These are phyloP conservation scores for Lepidurus couesii DNA, from an alignment of 1,140 invertebrate genomes.

Conservation along the genomic window DNA sequence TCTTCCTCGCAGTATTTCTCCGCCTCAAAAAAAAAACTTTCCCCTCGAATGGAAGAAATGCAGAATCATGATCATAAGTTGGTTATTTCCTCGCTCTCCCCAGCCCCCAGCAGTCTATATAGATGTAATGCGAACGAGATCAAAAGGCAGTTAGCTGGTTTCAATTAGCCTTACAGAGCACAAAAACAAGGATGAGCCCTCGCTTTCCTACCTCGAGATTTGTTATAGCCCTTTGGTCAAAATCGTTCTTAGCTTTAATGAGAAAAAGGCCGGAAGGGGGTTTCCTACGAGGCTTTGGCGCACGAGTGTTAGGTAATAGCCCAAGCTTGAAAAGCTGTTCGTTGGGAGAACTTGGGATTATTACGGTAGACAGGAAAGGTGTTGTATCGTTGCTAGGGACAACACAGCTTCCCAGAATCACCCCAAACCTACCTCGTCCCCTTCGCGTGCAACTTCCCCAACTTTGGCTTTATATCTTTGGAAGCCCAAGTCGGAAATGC, in stretches of 20 bases:
- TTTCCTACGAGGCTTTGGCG: not conserved
- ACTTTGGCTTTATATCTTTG: not conserved
- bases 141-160: not conserved
- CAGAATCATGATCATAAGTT: too few relatives aligned
- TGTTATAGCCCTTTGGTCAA: not conserved
- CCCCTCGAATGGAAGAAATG: too few relatives aligned
- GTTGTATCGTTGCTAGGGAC: not conserved
- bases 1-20: too few relatives aligned
- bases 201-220: not conserved
- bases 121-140: too few relatives aligned
- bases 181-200: not conserved
- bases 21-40: too few relatives aligned
- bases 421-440: not conserved
- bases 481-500: not conserved
- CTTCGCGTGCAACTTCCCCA: not conserved
- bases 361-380: constrained; percentile 15
- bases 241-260: not conserved
- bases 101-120: too few relatives aligned
- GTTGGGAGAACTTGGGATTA: not conserved
- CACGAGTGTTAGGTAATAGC: not conserved
- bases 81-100: too few relatives aligned
- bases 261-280: not conserved
- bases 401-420: not conserved
- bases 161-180: not conserved
- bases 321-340: constrained; percentile 4